A percentile compares a stretch with the other conserved stretches of the same genome.
These are phyloP conservation scores for Pristiophorus japonicus DNA, from an alignment of 2,113 vertebrate genomes.

Conservation along the genomic window DNA sequence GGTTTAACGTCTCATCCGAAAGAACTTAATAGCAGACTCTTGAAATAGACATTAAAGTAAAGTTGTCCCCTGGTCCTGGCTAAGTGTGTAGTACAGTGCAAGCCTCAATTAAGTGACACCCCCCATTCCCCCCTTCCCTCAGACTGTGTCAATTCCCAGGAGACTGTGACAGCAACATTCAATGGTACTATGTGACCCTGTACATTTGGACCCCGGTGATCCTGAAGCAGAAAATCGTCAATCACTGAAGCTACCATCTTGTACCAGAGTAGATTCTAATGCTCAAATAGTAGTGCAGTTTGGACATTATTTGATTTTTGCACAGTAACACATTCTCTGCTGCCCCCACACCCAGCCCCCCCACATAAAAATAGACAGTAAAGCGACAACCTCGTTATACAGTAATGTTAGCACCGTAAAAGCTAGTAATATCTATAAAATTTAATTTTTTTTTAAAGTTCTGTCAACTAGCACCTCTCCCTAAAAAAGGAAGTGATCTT, in stretches of 20 bases:
- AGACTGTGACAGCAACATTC: not conserved
- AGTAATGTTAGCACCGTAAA: not conserved
- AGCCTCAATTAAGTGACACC: no score
- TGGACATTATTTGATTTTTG: conserved; percentile 15
- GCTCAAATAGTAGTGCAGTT: not conserved
- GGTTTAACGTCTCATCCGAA: no score
- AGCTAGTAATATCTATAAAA: not conserved
- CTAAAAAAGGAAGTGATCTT: not conserved
- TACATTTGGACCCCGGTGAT: not conserved
- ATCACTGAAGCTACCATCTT: not conserved
- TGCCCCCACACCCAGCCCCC: no score
- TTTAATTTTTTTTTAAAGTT: conserved; percentile 19
- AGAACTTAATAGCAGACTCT: not conserved
- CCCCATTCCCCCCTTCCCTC: no score
- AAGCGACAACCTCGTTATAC: not conserved
- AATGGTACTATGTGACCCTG: no score
- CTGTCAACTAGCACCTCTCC: not conserved
- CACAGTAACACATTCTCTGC: not conserved
- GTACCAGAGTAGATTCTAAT: not conserved
- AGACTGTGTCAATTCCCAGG: not conserved
- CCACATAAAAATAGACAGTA: not conserved
- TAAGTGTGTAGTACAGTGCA: not conserved
- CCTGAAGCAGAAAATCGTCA: not conserved
- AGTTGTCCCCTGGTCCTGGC: not conserved
- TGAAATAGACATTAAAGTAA: not conserved